phyloP scores from a whole-genome alignment of 2,797 vertebrate species.

The Serranus cabrilla region DNA sequence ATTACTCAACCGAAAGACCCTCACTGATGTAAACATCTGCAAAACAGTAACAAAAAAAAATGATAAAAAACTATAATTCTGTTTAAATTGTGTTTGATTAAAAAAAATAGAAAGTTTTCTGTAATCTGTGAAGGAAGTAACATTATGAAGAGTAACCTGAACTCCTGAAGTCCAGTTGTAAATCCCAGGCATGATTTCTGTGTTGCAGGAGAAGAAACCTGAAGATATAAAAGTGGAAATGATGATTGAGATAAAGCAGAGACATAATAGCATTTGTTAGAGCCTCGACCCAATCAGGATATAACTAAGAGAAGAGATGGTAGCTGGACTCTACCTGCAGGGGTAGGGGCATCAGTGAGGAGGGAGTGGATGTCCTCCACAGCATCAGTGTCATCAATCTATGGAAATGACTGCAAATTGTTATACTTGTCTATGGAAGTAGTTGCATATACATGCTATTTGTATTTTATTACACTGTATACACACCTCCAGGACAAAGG shows the following conservation, averaged over 20 bases:
- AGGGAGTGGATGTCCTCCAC: conserved; percentile 97
- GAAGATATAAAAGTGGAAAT: conserved; percentile 32
- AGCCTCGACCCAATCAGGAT: background rate
- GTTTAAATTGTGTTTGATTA: background rate
- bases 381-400: conserved; percentile 98
- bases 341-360: conserved; percentile 92
- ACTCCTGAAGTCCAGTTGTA: conserved; percentile 96
- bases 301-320: conserved; percentile 2
- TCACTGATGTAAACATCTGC: conserved; percentile 98
- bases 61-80: background rate
- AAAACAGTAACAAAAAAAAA: conserved; percentile 40
- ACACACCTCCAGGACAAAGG: conserved; percentile 95
- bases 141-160: conserved; percentile 85
- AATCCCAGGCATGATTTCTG: conserved; percentile 98
- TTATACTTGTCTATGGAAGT: background rate
- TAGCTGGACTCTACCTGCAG: conserved; percentile 85
- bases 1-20: conserved; percentile 93
- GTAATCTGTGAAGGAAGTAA: background rate
- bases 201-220: conserved; percentile 99
- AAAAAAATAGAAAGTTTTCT: background rate
- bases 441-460: background rate
- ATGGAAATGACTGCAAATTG: conserved; percentile 34
- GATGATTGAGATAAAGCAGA: background rate
- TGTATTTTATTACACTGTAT: background rate
- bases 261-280: background rate